Evolutionary conservation across 1,140 invertebrate genomes (phyloP).

Genomic region (Cherax quadricarinatus): DNA sequence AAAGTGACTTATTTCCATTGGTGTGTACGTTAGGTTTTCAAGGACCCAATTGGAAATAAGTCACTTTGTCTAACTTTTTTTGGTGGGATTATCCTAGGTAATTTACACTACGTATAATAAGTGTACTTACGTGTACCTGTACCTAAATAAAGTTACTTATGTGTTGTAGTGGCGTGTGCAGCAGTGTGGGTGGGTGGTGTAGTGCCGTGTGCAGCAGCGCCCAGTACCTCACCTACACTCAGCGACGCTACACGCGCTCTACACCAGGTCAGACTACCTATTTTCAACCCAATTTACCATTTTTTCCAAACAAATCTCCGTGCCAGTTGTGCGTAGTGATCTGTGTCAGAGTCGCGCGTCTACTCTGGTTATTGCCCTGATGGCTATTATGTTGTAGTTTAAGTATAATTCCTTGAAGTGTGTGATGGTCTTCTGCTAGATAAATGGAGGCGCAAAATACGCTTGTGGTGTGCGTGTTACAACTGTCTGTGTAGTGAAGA

Average conservation of each 20-base stretch:
- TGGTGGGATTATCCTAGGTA: no score
- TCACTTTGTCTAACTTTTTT: no score
- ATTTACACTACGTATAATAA: no score
- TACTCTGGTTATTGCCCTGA: not conserved
- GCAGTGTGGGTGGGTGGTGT: not conserved
- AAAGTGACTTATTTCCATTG: no score
- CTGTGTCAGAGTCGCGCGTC: not conserved
- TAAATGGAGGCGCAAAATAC: slow-evolving; percentile 29
- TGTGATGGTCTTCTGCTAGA: not conserved
- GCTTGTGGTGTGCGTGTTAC: no score
- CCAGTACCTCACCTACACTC: not conserved
- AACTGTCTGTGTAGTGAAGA: not conserved
- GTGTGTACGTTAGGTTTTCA: no score
- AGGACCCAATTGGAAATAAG: no score
- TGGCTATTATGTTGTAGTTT: not conserved
- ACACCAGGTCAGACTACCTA: not conserved
- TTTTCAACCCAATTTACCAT: not conserved
- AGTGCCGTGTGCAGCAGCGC: not conserved
- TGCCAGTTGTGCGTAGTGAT: not conserved
- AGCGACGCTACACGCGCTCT: not conserved
- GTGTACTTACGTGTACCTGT: no score
- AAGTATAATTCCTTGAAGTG: not conserved
- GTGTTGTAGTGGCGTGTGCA: slow-evolving; percentile 14
- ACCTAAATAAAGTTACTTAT: no score
- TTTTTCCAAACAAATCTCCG: not conserved